A percentile compares a stretch with the other conserved stretches of the same genome.
These are phyloP conservation scores for Diplosoma virens DNA, from an alignment of 23 tunicate species.

Conservation along the genomic window DNA sequence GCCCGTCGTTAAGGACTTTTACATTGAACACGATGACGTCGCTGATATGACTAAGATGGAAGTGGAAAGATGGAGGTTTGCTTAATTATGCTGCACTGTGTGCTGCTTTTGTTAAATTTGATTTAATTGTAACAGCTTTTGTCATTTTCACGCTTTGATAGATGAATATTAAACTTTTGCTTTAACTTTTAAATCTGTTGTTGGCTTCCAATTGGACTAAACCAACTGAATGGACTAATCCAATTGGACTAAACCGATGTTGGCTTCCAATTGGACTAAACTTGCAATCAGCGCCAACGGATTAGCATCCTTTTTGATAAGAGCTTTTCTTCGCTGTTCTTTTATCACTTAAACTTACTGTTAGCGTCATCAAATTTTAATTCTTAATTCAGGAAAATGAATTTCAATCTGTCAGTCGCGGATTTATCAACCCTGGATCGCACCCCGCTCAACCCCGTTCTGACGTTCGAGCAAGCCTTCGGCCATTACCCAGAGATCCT, in stretches of 20 bases:
- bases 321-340: too few relatives aligned
- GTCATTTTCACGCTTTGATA: neutral
- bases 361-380: too few relatives aligned
- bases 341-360: too few relatives aligned
- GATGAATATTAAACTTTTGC: neutral
- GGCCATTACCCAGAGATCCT: conserved; percentile 76
- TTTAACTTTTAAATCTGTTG: too few relatives aligned
- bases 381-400: conserved; percentile 49
- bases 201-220: too few relatives aligned
- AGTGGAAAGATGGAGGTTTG: conserved; percentile 74
- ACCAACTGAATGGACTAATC: too few relatives aligned
- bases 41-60: conserved; percentile 50
- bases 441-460: conserved; percentile 54
- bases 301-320: too few relatives aligned
- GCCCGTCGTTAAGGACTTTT: conserved; percentile 59
- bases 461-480: conserved; percentile 87
- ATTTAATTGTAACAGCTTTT: too few relatives aligned
- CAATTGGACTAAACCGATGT: too few relatives aligned
- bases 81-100: neutral
- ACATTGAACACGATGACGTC: conserved; percentile 69
- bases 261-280: too few relatives aligned
- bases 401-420: conserved; percentile 43
- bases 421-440: conserved; percentile 45
- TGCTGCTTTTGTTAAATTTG: neutral
- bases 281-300: too few relatives aligned